Percentiles rank a stretch among this genome's conserved stretches.
Conservation (phyloP, 2,797 vertebrate genomes). For the Eulemur rubriventer region DNA sequence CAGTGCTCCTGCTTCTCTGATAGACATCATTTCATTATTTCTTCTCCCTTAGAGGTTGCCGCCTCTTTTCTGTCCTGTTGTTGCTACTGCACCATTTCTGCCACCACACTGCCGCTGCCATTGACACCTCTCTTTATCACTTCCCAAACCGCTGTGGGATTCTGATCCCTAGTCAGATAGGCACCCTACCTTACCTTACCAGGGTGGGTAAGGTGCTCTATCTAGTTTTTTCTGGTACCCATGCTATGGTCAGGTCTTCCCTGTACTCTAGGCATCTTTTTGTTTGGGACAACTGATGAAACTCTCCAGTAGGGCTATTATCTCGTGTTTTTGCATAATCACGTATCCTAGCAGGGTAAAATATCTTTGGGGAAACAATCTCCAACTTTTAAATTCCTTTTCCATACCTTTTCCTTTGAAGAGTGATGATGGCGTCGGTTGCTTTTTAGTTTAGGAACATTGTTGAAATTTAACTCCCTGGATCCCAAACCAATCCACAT, state of each 20-base stretch:
- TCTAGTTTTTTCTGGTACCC: rapidly evolving
- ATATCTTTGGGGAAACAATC: background rate
- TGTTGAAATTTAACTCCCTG: background rate
- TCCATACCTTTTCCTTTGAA: background rate
- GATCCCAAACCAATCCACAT: rapidly evolving
- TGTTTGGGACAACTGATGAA: background rate
- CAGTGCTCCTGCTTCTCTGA: background rate
- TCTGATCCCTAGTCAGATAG: background rate
- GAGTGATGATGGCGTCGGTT: background rate
- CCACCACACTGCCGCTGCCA: background rate
- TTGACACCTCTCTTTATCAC: background rate
- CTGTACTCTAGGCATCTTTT: background rate
- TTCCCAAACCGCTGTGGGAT: background rate
- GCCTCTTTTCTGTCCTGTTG: too few relatives aligned
- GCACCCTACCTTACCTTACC: background rate
- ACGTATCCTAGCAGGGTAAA: background rate
- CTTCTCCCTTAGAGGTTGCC: background rate
- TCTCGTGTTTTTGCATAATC: background rate
- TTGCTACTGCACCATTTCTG: background rate
- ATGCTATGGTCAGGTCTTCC: background rate
- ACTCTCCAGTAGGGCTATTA: background rate
- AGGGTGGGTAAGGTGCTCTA: background rate
- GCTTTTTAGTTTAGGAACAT: background rate
- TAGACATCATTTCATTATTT: background rate
- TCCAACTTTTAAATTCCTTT: background rate